Percentiles rank a stretch among this genome's conserved stretches.
Evolutionary conservation across 1,140 invertebrate species (phyloP).

Genomic region (Papilio aristodemus): DNA sequence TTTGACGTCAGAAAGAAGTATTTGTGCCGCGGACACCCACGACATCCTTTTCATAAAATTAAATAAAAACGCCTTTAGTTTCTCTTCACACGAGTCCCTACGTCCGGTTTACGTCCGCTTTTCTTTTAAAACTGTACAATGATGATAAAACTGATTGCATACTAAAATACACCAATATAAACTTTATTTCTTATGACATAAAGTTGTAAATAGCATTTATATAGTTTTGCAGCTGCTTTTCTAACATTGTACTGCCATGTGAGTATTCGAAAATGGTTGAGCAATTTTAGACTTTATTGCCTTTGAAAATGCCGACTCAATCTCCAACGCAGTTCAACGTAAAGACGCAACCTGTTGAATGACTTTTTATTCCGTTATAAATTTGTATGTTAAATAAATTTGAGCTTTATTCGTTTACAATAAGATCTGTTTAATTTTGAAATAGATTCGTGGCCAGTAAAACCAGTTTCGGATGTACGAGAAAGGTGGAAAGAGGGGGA

Average conservation of each 20-base stretch:
- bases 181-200: constrained; percentile 31
- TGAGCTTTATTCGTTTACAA: constrained; percentile 16
- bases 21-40: constrained; percentile 55
- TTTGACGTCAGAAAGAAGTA: constrained; percentile 50
- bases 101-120: constrained; percentile 72
- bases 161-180: constrained; percentile 11
- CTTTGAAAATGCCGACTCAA: constrained; percentile 17
- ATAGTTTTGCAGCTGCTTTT: neutral
- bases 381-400: constrained; percentile 26
- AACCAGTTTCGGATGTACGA: constrained; percentile 33
- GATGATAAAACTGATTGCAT: constrained; percentile 29
- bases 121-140: constrained; percentile 64
- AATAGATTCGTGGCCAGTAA: constrained; percentile 17
- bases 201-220: constrained; percentile 27
- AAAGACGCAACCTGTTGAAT: constrained; percentile 37
- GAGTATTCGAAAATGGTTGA: constrained; percentile 5
- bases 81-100: constrained; percentile 65
- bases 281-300: constrained; percentile 36
- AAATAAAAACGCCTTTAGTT: constrained; percentile 67
- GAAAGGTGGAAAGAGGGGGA: constrained; percentile 52
- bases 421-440: constrained; percentile 23
- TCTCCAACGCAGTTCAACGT: neutral
- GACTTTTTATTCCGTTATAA: neutral
- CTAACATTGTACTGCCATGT: neutral
- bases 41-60: constrained; percentile 65